Conservation (phyloP, 2,113 vertebrate genomes). For the Cinclus mexicanus region DNA sequence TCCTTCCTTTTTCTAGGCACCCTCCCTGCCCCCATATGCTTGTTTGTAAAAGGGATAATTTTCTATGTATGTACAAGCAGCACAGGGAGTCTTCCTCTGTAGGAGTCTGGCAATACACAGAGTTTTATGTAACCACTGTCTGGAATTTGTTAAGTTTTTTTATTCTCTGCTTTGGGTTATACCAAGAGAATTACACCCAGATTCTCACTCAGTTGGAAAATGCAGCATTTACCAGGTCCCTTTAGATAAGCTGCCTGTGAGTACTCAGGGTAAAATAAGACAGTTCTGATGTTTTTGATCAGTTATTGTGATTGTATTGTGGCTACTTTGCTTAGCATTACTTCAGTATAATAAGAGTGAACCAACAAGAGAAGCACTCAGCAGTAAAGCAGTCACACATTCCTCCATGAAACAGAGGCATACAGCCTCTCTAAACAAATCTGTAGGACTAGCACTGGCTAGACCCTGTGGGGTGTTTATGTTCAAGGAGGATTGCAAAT, state of each 20-base stretch:
- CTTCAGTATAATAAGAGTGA: neutral
- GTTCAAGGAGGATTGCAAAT: neutral
- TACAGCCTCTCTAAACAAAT: neutral
- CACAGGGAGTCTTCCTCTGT: neutral
- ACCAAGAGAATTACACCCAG: neutral
- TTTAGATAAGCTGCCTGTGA: neutral
- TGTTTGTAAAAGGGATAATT: constrained; percentile 32
- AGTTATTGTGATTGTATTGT: neutral
- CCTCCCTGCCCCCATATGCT: neutral
- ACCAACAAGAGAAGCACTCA: neutral
- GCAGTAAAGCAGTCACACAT: neutral
- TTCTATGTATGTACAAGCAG: neutral
- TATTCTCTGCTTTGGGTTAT: neutral
- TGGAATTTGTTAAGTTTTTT: neutral
- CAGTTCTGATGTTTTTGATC: neutral
- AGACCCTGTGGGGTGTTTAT: neutral
- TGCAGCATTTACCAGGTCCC: neutral
- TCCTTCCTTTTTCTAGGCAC: neutral
- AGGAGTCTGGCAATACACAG: neutral
- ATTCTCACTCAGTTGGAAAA: neutral
- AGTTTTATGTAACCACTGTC: neutral
- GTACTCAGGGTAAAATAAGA: neutral
- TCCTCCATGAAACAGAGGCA: neutral
- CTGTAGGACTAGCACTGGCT: neutral
- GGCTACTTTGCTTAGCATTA: neutral